These are phyloP conservation scores for Opisthocomus hoazin DNA, from an alignment of 2,113 vertebrate species.

Conservation along the genomic window DNA sequence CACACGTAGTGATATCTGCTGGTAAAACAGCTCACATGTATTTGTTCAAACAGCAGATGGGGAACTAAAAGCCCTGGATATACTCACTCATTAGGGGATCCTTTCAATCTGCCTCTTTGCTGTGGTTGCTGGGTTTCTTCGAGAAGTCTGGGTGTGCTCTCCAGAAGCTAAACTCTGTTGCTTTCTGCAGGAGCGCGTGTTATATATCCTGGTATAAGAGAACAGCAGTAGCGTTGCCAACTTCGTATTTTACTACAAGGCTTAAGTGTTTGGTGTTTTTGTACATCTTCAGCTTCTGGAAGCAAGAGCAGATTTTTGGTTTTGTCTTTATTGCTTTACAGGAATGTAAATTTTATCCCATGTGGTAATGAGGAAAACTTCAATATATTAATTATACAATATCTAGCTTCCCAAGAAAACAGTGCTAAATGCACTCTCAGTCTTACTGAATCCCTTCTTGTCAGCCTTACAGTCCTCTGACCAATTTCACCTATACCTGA, in stretches of 20 bases:
- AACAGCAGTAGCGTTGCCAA: not conserved
- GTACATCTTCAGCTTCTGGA: not conserved
- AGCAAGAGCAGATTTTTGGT: not conserved
- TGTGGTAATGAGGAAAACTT: not conserved
- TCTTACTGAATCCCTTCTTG: not conserved
- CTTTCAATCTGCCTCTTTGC: not conserved
- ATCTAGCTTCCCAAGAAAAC: not conserved
- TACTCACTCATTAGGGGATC: not conserved
- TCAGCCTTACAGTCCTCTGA: not conserved
- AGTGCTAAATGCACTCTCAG: not conserved
- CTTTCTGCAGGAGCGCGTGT: not conserved
- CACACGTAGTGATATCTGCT: not conserved
- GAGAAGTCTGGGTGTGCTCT: not conserved
- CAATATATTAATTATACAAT: not conserved
- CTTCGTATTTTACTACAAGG: not conserved
- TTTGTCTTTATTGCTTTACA: not conserved
- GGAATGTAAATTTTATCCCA: not conserved
- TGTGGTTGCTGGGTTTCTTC: not conserved
- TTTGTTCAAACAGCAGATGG: conserved; percentile 16
- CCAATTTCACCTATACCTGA: not conserved
- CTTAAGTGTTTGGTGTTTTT: not conserved
- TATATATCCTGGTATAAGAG: not conserved
- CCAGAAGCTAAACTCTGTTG: not conserved
- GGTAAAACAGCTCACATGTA: not conserved
- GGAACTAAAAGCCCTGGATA: not conserved